Evolutionary conservation across 2,888 invertebrate species (phyloP).

Genomic region (Pherbina coryleti): DNA sequence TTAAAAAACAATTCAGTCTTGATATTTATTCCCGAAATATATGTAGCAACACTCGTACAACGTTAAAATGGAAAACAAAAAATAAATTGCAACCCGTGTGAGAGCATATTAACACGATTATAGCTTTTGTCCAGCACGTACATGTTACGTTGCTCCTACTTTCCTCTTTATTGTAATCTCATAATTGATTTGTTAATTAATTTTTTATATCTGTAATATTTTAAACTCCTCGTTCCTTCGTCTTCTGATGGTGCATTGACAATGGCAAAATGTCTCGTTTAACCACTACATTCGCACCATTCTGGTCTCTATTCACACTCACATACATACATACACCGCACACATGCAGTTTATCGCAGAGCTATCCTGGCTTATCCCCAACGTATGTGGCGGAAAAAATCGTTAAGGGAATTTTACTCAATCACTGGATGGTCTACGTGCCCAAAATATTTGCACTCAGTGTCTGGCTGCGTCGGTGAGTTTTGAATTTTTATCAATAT

Average conservation of each 20-base stretch:
- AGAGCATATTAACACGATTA: background rate
- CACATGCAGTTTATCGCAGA: conserved; percentile 50
- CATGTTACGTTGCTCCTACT: background rate
- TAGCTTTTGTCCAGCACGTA: background rate
- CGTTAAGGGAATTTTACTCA: conserved; percentile 63
- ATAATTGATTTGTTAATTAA: conserved; percentile 53
- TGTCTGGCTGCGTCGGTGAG: conserved; percentile 66
- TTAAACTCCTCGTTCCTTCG: background rate
- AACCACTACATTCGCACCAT: background rate
- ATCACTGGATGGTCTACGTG: conserved; percentile 66
- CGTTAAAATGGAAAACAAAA: background rate
- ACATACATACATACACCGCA: background rate
- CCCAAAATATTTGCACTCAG: conserved; percentile 66
- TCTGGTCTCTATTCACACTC: background rate
- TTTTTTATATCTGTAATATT: conserved; percentile 43
- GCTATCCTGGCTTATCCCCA: conserved; percentile 66
- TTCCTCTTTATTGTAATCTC: background rate
- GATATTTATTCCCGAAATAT: too few relatives aligned
- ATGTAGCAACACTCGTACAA: too few relatives aligned
- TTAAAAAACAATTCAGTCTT: too few relatives aligned
- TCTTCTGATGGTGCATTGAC: background rate
- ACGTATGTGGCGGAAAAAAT: conserved; percentile 66
- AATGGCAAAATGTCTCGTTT: background rate
- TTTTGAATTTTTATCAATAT: background rate
- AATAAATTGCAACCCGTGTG: background rate